Evolutionary conservation across 53 echinoderm and acorn worm genomes (phyloP).

Genomic region (Holothuria leucospilota): DNA sequence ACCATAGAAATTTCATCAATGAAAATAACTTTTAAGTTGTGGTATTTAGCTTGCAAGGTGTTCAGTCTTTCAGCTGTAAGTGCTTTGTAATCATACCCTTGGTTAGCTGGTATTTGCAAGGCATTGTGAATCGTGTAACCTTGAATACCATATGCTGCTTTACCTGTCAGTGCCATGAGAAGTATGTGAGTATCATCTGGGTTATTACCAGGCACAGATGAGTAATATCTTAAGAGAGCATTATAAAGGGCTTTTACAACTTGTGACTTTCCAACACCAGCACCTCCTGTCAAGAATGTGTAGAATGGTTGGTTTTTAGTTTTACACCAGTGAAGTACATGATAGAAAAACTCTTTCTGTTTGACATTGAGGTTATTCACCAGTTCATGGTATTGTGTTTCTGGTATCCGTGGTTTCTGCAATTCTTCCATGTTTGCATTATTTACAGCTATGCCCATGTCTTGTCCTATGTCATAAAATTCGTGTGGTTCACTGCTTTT

Average conservation of each 20-base stretch:
- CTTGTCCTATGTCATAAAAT: not conserved
- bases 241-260: slow-evolving; percentile 53
- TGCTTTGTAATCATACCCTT: slow-evolving; percentile 50
- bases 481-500: not conserved
- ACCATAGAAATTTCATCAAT: slow-evolving; percentile 65
- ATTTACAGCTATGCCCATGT: slow-evolving; percentile 44
- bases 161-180: slow-evolving; percentile 65
- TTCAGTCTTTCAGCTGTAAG: slow-evolving; percentile 4
- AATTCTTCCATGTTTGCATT: slow-evolving; percentile 30
- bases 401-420: slow-evolving; percentile 41
- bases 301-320: slow-evolving; percentile 39
- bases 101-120: slow-evolving; percentile 55
- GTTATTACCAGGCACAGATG: slow-evolving; percentile 34
- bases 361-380: slow-evolving; percentile 53
- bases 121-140: slow-evolving; percentile 53
- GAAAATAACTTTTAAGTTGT: slow-evolving; percentile 17
- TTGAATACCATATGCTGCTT: slow-evolving; percentile 61
- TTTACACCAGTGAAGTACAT: slow-evolving; percentile 52
- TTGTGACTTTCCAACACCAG: slow-evolving; percentile 64
- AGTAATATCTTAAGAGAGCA: slow-evolving; percentile 32
- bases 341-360: slow-evolving; percentile 61
- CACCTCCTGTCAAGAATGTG: slow-evolving; percentile 60
- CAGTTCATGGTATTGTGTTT: slow-evolving; percentile 38
- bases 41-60: slow-evolving; percentile 20
- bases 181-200: slow-evolving; percentile 47